phyloP scores from a whole-genome alignment of 2,888 invertebrate species.

The Calameuta filiformis region DNA sequence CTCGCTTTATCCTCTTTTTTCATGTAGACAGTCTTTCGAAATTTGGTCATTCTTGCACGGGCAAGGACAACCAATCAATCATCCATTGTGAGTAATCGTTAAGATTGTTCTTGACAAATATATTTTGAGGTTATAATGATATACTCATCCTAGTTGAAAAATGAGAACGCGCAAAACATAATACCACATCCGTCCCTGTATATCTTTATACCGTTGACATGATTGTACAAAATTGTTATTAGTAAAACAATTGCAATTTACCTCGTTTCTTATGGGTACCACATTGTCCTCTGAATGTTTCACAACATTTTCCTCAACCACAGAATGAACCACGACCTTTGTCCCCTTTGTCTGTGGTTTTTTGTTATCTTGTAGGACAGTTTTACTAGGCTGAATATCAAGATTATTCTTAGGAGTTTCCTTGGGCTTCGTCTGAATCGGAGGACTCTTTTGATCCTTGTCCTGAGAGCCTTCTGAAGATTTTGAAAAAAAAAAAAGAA shows the following conservation, averaged over 20 bases:
- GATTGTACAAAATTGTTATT: background rate
- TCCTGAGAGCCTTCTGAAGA: conserved; percentile 2
- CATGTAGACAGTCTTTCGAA: background rate
- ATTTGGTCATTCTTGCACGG: conserved; percentile 13
- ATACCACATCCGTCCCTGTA: background rate
- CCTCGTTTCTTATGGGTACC: conserved; percentile 39
- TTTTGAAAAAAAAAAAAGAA: background rate
- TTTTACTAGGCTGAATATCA: conserved; percentile 61
- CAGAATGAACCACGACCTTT: conserved; percentile 57
- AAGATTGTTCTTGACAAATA: conserved; percentile 5
- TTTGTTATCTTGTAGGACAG: conserved; percentile 52
- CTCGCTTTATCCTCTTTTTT: background rate
- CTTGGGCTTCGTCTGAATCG: conserved; percentile 59
- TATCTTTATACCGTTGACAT: background rate
- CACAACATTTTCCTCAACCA: conserved; percentile 49
- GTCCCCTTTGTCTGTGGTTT: conserved; percentile 48
- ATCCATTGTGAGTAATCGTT: conserved; percentile 11
- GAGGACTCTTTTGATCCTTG: conserved; percentile 31
- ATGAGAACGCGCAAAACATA: background rate
- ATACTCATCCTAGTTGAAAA: background rate
- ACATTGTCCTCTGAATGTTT: conserved; percentile 40
- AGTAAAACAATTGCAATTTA: conserved; percentile 18
- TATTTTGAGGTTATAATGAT: background rate
- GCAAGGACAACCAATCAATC: conserved; percentile 23
- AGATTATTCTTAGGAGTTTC: conserved; percentile 47